phyloP scores from a whole-genome alignment of 1,140 invertebrate species.

The Dufourea novaeangliae region DNA sequence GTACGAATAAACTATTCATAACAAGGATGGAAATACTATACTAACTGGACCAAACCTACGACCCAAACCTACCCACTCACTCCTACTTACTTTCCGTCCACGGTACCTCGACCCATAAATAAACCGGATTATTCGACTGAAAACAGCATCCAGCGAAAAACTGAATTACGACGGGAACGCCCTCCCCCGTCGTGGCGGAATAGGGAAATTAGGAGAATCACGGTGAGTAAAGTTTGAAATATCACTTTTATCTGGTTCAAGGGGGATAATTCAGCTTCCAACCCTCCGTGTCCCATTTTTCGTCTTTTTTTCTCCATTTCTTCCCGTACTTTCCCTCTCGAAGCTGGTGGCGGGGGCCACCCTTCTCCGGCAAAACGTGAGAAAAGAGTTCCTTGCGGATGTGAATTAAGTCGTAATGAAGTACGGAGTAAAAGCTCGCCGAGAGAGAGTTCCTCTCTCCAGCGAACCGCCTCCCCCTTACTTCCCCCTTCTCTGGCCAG shows the following conservation, averaged over 20 bases:
- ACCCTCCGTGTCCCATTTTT: conserved; percentile 12
- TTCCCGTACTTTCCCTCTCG: conserved; percentile 29
- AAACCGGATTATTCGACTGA: not conserved
- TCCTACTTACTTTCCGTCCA: not conserved
- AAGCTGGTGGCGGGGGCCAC: not conserved
- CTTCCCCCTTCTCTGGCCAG: not conserved
- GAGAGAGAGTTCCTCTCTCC: conserved; percentile 24
- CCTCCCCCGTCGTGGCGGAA: not conserved
- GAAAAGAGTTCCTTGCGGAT: conserved; percentile 59
- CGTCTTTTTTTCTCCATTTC: conserved; percentile 5
- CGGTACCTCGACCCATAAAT: no score
- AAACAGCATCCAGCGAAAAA: not conserved
- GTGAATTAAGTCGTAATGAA: conserved; percentile 71
- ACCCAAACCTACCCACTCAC: no score
- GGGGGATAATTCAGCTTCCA: not conserved
- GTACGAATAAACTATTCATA: no score
- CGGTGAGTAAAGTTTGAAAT: not conserved
- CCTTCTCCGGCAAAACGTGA: conserved; percentile 30
- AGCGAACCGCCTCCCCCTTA: not conserved
- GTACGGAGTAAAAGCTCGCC: conserved; percentile 55
- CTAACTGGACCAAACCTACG: no score
- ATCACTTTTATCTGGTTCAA: conserved; percentile 1
- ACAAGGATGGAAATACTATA: no score
- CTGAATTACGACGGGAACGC: not conserved
- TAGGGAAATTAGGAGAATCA: conserved; percentile 5